phyloP scores from a whole-genome alignment of 1,140 invertebrate species.

The Cyclargus thomasi region DNA sequence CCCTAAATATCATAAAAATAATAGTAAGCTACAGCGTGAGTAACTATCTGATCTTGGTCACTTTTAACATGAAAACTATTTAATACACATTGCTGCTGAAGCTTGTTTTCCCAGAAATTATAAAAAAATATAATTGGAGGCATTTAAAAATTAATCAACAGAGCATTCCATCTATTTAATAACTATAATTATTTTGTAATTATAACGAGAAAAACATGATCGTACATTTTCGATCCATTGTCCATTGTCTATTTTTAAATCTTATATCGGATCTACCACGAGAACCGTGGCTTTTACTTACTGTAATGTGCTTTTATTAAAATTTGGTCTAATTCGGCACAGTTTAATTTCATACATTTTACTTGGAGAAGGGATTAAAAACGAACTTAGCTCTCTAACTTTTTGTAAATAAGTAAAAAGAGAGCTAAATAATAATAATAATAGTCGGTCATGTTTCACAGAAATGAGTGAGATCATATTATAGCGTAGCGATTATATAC shows the following conservation, averaged over 20 bases:
- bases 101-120: background rate
- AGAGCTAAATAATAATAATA: too few relatives aligned
- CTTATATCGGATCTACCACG: too few relatives aligned
- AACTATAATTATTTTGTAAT: conserved; percentile 8
- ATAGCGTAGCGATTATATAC: too few relatives aligned
- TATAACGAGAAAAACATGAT: background rate
- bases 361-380: too few relatives aligned
- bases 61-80: background rate
- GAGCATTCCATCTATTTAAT: conserved; percentile 1
- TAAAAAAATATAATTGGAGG: background rate
- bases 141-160: background rate
- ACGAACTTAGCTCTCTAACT: too few relatives aligned
- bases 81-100: background rate
- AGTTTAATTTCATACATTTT: too few relatives aligned
- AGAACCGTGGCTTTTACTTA: too few relatives aligned
- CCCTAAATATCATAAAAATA: too few relatives aligned
- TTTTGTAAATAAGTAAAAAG: too few relatives aligned
- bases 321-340: too few relatives aligned
- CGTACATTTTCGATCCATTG: background rate
- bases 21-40: background rate
- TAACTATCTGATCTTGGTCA: background rate
- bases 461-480: background rate
- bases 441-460: background rate
- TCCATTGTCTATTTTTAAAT: too few relatives aligned
- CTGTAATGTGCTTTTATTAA: too few relatives aligned